Evolutionary conservation across 2,797 vertebrate species (phyloP).

Genomic region (Danio tinwini): DNA sequence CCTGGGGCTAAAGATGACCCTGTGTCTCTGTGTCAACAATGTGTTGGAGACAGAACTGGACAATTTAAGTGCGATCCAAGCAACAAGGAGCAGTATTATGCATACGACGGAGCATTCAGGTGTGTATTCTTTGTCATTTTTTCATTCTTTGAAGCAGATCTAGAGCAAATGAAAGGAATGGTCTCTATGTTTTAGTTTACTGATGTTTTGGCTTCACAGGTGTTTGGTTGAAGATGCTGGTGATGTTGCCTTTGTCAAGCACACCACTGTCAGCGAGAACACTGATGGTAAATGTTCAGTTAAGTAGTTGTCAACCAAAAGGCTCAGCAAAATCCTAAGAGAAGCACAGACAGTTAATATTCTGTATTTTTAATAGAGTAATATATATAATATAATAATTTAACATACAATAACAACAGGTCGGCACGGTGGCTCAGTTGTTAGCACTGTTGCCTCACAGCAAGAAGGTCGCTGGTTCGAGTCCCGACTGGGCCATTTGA

Average conservation of each 20-base stretch:
- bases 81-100: slow-evolving; percentile 81
- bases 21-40: slow-evolving; percentile 83
- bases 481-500: too few relatives aligned
- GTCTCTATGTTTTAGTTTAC: background rate
- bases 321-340: background rate
- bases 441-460: too few relatives aligned
- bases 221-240: slow-evolving; percentile 83
- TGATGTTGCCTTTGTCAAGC: slow-evolving; percentile 88
- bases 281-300: slow-evolving; percentile 76
- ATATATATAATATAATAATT: background rate
- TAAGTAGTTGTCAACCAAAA: background rate
- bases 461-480: too few relatives aligned
- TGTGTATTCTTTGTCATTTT: slow-evolving; percentile 60
- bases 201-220: slow-evolving; percentile 67
- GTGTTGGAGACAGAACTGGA: slow-evolving; percentile 76
- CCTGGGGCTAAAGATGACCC: slow-evolving; percentile 83
- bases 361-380: background rate
- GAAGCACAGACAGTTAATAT: background rate
- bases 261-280: slow-evolving; percentile 84
- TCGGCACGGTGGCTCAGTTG: too few relatives aligned
- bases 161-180: background rate
- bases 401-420: too few relatives aligned
- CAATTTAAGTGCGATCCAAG: slow-evolving; percentile 76
- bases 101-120: slow-evolving; percentile 93
- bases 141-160: background rate